These are phyloP conservation scores for Phymanthus crucifer DNA, from an alignment of 92 coral and sea anemone genomes.

Conservation along the genomic window DNA sequence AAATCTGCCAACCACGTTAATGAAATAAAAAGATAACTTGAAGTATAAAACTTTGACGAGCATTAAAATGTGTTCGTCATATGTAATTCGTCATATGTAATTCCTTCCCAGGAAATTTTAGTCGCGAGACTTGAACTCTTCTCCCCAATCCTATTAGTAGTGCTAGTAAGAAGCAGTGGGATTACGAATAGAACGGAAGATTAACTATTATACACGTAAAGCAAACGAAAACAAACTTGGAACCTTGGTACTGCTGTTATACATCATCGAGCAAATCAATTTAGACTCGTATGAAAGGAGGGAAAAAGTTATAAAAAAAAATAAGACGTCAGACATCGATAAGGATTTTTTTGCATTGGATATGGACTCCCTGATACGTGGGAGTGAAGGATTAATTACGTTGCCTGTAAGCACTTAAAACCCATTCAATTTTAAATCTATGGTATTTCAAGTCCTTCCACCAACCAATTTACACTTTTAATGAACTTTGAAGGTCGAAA, in stretches of 20 bases:
- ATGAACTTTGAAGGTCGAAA: constrained; percentile 1
- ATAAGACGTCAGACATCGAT: neutral
- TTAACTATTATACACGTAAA: too few relatives aligned
- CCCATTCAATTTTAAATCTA: neutral
- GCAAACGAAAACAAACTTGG: too few relatives aligned
- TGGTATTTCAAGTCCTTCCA: neutral
- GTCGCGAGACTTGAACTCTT: neutral
- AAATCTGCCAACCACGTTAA: neutral
- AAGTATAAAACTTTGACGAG: neutral
- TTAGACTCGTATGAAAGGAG: too few relatives aligned
- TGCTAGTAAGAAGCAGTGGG: neutral
- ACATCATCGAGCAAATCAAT: too few relatives aligned
- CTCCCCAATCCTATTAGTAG: neutral
- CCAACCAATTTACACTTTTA: constrained; percentile 3
- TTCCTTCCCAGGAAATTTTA: neutral
- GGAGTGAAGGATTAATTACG: neutral
- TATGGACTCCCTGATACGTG: neutral
- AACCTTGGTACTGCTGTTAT: too few relatives aligned
- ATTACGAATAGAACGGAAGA: neutral
- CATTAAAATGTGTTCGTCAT: neutral
- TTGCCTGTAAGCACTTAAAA: neutral
- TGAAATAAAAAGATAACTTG: neutral
- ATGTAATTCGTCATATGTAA: neutral
- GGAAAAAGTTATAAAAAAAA: neutral
- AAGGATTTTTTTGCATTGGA: neutral